Evolutionary conservation across 2,113 vertebrate genomes (phyloP), one percentile per base, ranked within the genome.

Genomic region (Toxostoma redivivum): DNA sequence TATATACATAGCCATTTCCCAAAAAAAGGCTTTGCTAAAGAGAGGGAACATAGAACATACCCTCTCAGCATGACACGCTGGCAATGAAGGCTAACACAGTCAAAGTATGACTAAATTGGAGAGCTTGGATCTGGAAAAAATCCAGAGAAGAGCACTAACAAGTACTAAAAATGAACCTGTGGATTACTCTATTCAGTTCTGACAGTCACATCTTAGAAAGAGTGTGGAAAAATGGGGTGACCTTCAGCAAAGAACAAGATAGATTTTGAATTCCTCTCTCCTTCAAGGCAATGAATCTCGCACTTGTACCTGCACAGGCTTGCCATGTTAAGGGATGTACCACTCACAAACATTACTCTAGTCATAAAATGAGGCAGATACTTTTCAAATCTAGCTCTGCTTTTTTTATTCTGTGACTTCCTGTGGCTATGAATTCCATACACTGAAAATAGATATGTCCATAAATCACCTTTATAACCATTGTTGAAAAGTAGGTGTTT

Each of bases 401-500:
- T 90, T 89, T 92, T 92, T 92, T 92, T 91, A 67, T 88, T 95
- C 77, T 78, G 4, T 70, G 33, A 35, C 38, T 69, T 94, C 81
- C 65, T 51, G 37, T 85, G 67, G 86, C 62, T 95, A 65, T 90
- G 90, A 89, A 87, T 86, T 95, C 78, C 30, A 67, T 81, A 86
- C 71, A 57, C 76, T 81, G 47, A 91, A 58, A 76, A 80, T 38
- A 88, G 83, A 71, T 89, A 67, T 30, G 54, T 71, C 54, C 48
- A 89, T 91, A 96, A 95, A 96, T 94, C 82, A 94, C 33, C 42
- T 74, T 93, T 92, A 90, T 67, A 92, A 58, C 73, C 37, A 37
- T 7, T 84, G 64, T 53, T 88, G 80, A 94, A 93, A 94, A 77
- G 53, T 70, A 86, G 51, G n/a, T 62, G 33, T 92, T 92, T 53